Evolutionary conservation across 2,888 invertebrate genomes (phyloP), one percentile per base, ranked within the genome.

Genomic region (Pristionchus exspectatus): DNA sequence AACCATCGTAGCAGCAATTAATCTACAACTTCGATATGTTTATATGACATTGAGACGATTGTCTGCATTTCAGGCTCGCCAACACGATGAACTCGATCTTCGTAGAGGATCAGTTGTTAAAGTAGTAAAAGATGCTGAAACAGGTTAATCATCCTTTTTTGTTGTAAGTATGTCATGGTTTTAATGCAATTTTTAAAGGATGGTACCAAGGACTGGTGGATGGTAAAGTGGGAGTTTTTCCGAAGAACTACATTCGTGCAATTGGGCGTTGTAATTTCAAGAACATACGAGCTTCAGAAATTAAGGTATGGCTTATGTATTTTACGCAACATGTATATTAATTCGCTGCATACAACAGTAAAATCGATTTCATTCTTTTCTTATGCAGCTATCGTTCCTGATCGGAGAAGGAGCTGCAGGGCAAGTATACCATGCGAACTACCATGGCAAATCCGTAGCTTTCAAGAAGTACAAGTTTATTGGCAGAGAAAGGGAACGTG

Each of bases 51-150:
- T 38, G 38, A 5, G 44, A 50, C 44, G 44, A 50, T 50, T 50
- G 9, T 18, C 24, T 50, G 2, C 12, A 14, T 66, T 87, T 50
- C 54, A 87, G 87, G 87, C 87, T 27, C 69, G 72, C 27, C 50
- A 50, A 18, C 30, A 56, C 10, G 87, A 87, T 44, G 87, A 87
- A 54, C 54, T 87, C 3, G 72, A 72, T 54, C 87, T 87, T 30
- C 56, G 59, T 33, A 30, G 87, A 30, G 87, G 87, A 27, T 87
- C 87, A 27, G 54, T 72, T 16, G 87, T 87, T 4, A 50, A 56
- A 87, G 87, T 87, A 16, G 87, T 87, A 12, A 87, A 87, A 86
- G 87, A 87, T 30, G 87, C 87, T n/a, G 87, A 87, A 33, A 69
- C 33, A 16, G 87, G 87, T 87, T 74, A 3, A 7, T 74, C 27